These are phyloP conservation scores for Noctilio leporinus DNA, from an alignment of 2,113 vertebrate genomes.

Conservation along the genomic window DNA sequence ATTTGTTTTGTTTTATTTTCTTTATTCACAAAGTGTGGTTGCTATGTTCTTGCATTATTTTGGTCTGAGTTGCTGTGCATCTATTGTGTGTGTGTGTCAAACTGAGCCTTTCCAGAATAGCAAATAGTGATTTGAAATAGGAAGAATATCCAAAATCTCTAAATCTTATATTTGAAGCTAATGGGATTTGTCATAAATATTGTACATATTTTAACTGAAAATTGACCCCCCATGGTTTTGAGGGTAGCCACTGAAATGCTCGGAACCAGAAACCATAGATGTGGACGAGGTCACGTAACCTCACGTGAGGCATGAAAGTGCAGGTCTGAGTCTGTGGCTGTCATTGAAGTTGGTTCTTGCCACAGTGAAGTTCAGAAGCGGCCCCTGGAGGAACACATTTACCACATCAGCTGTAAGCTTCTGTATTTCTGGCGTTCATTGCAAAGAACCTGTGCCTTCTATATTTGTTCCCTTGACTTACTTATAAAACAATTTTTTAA, in stretches of 20 bases:
- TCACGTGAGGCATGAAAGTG: conserved; percentile 40
- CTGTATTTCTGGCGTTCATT: conserved; percentile 20
- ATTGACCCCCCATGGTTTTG: background rate
- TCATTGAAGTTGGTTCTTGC: background rate
- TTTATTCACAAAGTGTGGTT: background rate
- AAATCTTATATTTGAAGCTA: background rate
- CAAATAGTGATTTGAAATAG: background rate
- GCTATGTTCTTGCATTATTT: background rate
- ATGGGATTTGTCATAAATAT: background rate
- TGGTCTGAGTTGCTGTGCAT: background rate
- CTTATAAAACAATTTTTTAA: background rate
- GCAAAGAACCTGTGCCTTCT: background rate
- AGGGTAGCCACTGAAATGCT: background rate
- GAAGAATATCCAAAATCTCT: background rate
- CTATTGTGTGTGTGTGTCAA: background rate
- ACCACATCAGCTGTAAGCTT: background rate
- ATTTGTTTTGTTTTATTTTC: background rate
- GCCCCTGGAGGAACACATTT: background rate
- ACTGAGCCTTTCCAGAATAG: background rate
- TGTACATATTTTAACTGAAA: background rate
- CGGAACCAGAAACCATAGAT: background rate
- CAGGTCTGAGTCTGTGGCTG: background rate
- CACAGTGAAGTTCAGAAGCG: background rate
- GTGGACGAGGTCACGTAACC: conserved; percentile 32
- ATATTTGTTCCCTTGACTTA: background rate